Evolutionary conservation across 2,113 vertebrate genomes (phyloP), one percentile per base, ranked within the genome.

Genomic region (Bubo bubo): DNA sequence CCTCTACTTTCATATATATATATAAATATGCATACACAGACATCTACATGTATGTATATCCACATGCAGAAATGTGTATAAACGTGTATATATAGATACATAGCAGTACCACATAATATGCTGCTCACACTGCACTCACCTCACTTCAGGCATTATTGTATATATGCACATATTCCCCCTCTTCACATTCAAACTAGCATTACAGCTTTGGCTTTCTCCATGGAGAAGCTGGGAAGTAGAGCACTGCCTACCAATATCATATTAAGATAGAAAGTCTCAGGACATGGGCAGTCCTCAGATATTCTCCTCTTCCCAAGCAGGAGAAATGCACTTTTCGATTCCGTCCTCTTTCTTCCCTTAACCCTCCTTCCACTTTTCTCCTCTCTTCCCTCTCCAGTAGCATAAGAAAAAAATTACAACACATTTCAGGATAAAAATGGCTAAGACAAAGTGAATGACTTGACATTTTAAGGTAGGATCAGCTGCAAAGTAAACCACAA

Each of bases 401-500:
- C 32, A 2, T 5, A 41, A 74, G 21, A 27, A 91, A 34, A 91
- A 84, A 74, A 47, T 10, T 0, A 27, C 32, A 34, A 18, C 37
- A 14, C 5, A 4, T 79, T 85, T 76, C 45, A 45, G 34, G 18
- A 52, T 5, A 30, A 24, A 64, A 85, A 10, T 0, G 0, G 21
- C 56, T n/a, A 60, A 56, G 60, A 4, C 9, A 8, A 63, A 32
- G 47, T 0, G 4, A 67, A 20, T 0, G 19, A 34, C n/a, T 24
- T 7, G 10, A 30, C 39, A 12, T 8, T 11, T 39, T 14, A 50
- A 53, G 13, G 50, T 0, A 62, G 28, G 14, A 50, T 32, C 3
- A 19, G 70, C 47, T n/a, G 39, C 43, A 74, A 45, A 55, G 8
- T 3, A 20, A 39, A 23, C 27, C 6, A 24, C 50, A 22, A 8